phyloP scores from a whole-genome alignment of 2,113 vertebrate genomes.

The Muntiacus reevesi region DNA sequence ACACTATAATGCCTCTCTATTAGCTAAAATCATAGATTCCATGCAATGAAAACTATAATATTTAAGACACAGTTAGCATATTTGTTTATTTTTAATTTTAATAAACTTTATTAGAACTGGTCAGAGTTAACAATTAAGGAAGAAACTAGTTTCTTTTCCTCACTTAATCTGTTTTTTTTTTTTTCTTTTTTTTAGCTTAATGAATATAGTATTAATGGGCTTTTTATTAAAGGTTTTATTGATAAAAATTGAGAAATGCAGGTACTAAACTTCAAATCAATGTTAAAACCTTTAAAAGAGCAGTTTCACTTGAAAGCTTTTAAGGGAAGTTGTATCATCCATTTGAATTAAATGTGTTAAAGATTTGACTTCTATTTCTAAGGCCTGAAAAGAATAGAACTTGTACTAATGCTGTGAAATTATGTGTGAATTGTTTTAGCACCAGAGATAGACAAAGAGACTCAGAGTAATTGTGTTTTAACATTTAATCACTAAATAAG shows the following conservation, averaged over 20 bases:
- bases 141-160: background rate
- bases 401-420: background rate
- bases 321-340: background rate
- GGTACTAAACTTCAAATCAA: background rate
- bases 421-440: conserved; percentile 16
- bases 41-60: background rate
- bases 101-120: background rate
- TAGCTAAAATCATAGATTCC: background rate
- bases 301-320: background rate
- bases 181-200: background rate
- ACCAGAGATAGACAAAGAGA: background rate
- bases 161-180: background rate
- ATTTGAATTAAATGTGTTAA: background rate
- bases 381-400: background rate
- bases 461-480: background rate
- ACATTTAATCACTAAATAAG: background rate
- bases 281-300: background rate
- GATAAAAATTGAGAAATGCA: background rate
- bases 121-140: background rate
- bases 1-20: background rate
- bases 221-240: background rate
- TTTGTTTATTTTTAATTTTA: background rate
- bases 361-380: background rate
- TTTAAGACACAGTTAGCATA: background rate
- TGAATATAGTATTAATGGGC: background rate